phyloP scores from a whole-genome alignment of 1,140 invertebrate genomes.

The Temnothorax nylanderi region DNA sequence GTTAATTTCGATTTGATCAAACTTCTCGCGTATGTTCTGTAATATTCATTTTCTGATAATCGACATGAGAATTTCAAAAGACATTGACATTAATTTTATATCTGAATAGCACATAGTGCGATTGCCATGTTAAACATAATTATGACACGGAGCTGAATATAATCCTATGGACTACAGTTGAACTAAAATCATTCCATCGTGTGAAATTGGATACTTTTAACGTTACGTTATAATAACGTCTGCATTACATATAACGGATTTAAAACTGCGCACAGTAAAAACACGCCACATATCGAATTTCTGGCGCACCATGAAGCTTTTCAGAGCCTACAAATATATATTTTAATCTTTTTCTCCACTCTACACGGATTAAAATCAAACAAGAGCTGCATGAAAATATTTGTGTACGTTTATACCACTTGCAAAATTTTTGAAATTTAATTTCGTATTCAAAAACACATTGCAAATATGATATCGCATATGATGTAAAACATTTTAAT shows the following conservation, averaged over 20 bases:
- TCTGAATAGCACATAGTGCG: not conserved
- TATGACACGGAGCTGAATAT: not conserved
- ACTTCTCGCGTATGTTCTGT: not conserved
- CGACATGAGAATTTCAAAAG: not conserved
- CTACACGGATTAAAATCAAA: conserved; percentile 53
- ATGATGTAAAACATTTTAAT: conserved; percentile 33
- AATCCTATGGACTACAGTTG: conserved; percentile 25
- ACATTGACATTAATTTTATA: conserved; percentile 12
- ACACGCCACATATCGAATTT: conserved; percentile 50
- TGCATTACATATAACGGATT: conserved; percentile 52
- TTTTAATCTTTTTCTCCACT: conserved; percentile 57
- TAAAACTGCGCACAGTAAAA: conserved; percentile 42
- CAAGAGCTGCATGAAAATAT: conserved; percentile 32
- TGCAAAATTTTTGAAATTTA: conserved; percentile 50
- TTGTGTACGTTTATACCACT: conserved; percentile 35
- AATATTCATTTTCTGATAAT: not conserved
- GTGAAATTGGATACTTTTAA: conserved; percentile 49
- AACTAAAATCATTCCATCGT: not conserved
- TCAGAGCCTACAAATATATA: conserved; percentile 53
- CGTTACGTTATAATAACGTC: conserved; percentile 47
- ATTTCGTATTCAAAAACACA: conserved; percentile 43
- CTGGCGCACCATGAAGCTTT: conserved; percentile 34
- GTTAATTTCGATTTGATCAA: conserved; percentile 22
- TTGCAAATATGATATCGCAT: conserved; percentile 36
- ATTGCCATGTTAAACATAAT: conserved; percentile 44